These are phyloP conservation scores for Xestia sexstrigata DNA, from an alignment of 2,888 invertebrate genomes.

Conservation along the genomic window DNA sequence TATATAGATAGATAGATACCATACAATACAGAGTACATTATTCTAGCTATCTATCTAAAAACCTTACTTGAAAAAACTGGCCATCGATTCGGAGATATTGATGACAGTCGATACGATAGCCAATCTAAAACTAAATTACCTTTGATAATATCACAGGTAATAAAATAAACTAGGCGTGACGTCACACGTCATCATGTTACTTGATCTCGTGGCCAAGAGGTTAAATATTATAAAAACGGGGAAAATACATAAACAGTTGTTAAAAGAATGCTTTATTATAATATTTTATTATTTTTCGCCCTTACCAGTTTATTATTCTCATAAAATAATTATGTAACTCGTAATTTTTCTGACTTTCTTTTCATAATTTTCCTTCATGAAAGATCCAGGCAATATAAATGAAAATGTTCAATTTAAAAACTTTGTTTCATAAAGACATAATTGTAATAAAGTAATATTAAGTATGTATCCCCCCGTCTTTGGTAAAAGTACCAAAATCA, in stretches of 20 bases:
- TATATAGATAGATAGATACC: too few relatives aligned
- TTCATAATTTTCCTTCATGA: conserved; percentile 4
- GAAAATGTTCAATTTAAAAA: conserved; percentile 11
- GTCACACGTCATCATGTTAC: too few relatives aligned
- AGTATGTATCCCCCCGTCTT: neutral
- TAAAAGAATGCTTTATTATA: neutral
- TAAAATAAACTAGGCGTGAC: too few relatives aligned
- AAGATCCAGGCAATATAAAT: neutral
- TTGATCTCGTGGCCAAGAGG: neutral
- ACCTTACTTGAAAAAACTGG: neutral
- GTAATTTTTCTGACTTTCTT: neutral
- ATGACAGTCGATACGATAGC: neutral
- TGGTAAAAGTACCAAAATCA: conserved; percentile 9
- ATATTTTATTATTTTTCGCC: neutral
- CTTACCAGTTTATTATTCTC: conserved; percentile 9
- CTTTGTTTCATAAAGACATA: conserved; percentile 1
- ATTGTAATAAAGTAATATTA: conserved; percentile 5
- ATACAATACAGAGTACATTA: neutral
- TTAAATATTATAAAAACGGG: neutral
- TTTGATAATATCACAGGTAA: too few relatives aligned
- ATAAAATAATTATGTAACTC: conserved; percentile 4
- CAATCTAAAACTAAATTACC: neutral
- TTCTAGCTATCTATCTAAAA: neutral
- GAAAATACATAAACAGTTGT: too few relatives aligned
- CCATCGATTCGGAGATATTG: neutral